A percentile compares a stretch with the other conserved stretches of the same genome.
Conservation (phyloP, 2,888 invertebrate species). For the Lithophane semibrunnea region DNA sequence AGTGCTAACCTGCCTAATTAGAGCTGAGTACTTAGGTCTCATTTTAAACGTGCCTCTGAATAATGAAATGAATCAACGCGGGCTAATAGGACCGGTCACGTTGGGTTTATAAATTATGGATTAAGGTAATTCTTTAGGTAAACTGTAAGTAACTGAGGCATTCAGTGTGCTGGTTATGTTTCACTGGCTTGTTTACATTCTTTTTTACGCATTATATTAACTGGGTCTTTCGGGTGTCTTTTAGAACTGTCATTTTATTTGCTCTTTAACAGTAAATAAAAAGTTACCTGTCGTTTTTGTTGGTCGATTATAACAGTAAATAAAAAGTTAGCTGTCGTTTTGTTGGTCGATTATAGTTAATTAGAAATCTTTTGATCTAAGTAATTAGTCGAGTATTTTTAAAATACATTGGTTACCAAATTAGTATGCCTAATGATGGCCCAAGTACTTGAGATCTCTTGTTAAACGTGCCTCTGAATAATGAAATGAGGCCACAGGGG, state of each 20-base stretch:
- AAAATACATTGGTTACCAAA: constrained; percentile 2
- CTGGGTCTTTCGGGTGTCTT: background rate
- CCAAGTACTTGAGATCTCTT: constrained; percentile 37
- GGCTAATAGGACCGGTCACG: constrained; percentile 33
- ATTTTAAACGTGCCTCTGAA: constrained; percentile 48
- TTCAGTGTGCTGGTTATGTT: constrained; percentile 5
- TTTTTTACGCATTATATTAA: constrained; percentile 16
- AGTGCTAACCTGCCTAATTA: constrained; percentile 42
- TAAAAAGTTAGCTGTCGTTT: background rate
- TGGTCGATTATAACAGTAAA: background rate
- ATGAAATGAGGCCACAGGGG: constrained; percentile 38
- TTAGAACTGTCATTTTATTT: background rate
- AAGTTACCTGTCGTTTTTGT: background rate
- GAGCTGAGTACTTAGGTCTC: constrained; percentile 32
- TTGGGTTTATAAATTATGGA: constrained; percentile 40
- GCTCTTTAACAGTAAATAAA: background rate
- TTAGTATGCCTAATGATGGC: constrained; percentile 44
- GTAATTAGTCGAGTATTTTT: too few species aligned
- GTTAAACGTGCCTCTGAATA: constrained; percentile 49
- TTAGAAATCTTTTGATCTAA: background rate
- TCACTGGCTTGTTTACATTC: constrained; percentile 2
- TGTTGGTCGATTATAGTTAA: background rate
- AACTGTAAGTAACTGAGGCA: constrained; percentile 18
- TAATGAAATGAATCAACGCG: constrained; percentile 48
- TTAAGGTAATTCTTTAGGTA: constrained; percentile 17